Conservation (phyloP, 2,113 vertebrate species). For the Microtus montanus region DNA sequence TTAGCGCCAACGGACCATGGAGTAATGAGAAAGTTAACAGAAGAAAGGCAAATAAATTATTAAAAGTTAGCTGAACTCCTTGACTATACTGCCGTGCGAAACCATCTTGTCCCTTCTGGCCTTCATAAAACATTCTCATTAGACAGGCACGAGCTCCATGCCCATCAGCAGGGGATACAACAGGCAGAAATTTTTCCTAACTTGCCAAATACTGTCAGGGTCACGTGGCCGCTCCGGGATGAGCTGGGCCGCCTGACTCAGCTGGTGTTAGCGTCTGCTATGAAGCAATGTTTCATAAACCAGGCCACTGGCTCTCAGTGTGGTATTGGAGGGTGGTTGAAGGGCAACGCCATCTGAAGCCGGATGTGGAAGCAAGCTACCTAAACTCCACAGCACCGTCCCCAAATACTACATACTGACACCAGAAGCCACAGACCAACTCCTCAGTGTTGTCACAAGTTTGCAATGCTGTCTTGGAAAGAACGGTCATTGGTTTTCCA, state of each 20-base stretch:
- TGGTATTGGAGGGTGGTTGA: background rate
- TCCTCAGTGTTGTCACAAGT: background rate
- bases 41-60: background rate
- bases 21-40: background rate
- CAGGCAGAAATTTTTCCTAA: background rate
- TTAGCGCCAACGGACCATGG: background rate
- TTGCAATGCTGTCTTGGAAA: background rate
- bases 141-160: background rate
- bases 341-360: background rate
- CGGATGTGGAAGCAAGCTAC: background rate
- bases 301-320: background rate
- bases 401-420: background rate
- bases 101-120: background rate
- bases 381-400: background rate
- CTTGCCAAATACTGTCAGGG: background rate
- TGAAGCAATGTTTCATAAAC: background rate
- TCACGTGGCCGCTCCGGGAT: background rate
- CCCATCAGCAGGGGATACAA: background rate
- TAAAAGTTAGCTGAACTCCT: background rate
- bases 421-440: background rate
- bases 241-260: background rate
- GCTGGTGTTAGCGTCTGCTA: fast-evolving
- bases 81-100: background rate
- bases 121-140: background rate
- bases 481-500: background rate